Base-by-base conservation (phyloP, 2,888 invertebrate genomes). In the Brachynemurus nebulosus region DNA sequence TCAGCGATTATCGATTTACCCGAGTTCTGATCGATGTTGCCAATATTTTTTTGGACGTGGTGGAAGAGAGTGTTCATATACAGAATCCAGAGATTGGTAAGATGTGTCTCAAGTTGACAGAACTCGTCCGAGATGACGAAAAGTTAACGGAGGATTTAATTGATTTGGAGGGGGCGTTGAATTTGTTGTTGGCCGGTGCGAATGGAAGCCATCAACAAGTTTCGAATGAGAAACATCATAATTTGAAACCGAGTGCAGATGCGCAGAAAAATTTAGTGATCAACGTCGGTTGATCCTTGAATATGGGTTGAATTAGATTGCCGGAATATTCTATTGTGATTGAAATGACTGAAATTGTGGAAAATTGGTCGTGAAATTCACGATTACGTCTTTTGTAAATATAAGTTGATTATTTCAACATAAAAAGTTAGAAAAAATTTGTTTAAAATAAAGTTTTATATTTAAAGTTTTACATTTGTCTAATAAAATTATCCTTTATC, bases 1-100 rank as follows among this genome's bases (percentile, higher is more conserved):
- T 92, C 41, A 77, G 83, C 25, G 83, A 84, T 57, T 69, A 76
- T 42, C 71, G 81, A 50, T 90, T 84, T 62, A 80, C 81, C 47
- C 70, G 79, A 46, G 72, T 81, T 7, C 60, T 93, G 1, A 69
- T 84, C 42, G 81, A 86, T 64, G 81, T 85, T 11, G 69, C 78
- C 2, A 78, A 80, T 63, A 71, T 78, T 16, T 71, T 92, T 47
- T 61, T 90, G 48, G 86, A 86, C 66, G 73, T 81, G 2, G 85
- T 80, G 60, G 81, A 80, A 54, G 72, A 72, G 45, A 69, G 68
- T 53, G 62, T 81, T n/a, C 69, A 74, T 50, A 63, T 70, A 50
- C 70, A 80, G 53, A 74, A 78, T 18, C 71, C 77, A 14, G 68
- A 74, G 46, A 67, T 81, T 33, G 68, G 77, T 36, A 66, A 70